Evolutionary conservation across 2,113 vertebrate species (phyloP).

Genomic region (Odontesthes bonariensis): DNA sequence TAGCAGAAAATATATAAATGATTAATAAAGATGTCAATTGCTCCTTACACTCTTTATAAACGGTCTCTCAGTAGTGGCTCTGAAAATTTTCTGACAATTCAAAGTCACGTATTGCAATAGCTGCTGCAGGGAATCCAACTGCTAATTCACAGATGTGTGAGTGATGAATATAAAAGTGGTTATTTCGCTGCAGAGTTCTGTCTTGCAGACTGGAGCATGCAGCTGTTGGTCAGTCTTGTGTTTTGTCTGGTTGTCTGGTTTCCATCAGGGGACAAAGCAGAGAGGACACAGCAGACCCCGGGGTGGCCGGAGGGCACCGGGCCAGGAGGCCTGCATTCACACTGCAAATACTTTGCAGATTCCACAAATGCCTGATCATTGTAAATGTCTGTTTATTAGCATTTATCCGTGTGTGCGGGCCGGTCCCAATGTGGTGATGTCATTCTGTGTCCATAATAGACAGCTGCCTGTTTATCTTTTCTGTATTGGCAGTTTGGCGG

Average conservation of each 20-base stretch:
- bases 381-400: constrained; percentile 61
- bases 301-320: constrained; percentile 53
- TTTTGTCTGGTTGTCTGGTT: constrained; percentile 72
- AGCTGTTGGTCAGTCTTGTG: constrained; percentile 70
- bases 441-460: constrained; percentile 51
- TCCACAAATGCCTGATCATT: constrained; percentile 78
- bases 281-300: constrained; percentile 41
- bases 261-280: constrained; percentile 73
- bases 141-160: background rate
- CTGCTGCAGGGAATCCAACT: background rate
- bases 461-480: constrained; percentile 59
- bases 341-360: constrained; percentile 73
- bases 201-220: constrained; percentile 22
- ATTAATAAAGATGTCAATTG: too few species aligned
- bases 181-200: constrained; percentile 41
- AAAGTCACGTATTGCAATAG: background rate
- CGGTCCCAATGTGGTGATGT: constrained; percentile 54
- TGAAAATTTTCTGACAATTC: background rate
- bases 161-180: background rate
- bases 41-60: too few species aligned
- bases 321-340: constrained; percentile 61
- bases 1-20: background rate
- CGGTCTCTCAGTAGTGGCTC: background rate
- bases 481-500: constrained; percentile 34
- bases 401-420: constrained; percentile 68